These are phyloP conservation scores for Caenorhabditis auriculariae DNA, from an alignment of 2,888 invertebrate genomes.

Conservation along the genomic window DNA sequence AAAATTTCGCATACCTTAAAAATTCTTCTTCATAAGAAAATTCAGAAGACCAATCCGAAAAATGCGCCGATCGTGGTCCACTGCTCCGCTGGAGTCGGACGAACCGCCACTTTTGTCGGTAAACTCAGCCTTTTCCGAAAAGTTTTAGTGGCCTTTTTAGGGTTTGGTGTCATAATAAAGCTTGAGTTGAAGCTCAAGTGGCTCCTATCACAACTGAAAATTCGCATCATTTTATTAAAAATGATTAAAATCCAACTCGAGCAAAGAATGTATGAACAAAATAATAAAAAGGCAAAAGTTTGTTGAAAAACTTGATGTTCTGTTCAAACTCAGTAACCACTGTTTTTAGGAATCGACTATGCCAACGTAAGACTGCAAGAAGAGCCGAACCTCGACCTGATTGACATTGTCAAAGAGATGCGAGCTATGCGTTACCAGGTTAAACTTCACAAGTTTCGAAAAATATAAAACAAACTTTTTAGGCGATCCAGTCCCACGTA, in stretches of 20 bases:
- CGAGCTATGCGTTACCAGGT: conserved; percentile 26
- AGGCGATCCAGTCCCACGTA: conserved; percentile 33
- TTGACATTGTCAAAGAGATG: conserved; percentile 36
- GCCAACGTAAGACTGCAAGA: conserved; percentile 24
- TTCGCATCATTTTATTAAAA: no score
- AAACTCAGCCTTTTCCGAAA: not conserved
- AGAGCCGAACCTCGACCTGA: conserved; percentile 22
- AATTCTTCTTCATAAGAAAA: no score
- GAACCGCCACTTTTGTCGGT: conserved; percentile 47
- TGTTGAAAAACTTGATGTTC: not conserved
- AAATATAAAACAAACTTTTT: not conserved
- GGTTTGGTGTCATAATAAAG: no score
- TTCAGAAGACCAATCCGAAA: conserved; percentile 21
- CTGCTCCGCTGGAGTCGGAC: conserved; percentile 49
- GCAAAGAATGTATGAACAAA: no score
- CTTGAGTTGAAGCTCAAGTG: no score
- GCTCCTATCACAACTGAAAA: no score
- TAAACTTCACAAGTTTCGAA: not conserved
- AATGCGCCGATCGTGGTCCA: conserved; percentile 40
- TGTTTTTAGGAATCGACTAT: conserved; percentile 28
- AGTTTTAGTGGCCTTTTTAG: no score
- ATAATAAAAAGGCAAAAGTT: no score
- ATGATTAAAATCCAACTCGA: no score
- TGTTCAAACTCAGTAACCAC: not conserved
- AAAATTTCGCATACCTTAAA: no score